Evolutionary conservation across 2,797 vertebrate species (phyloP), one percentile per base, ranked within the genome.

Genomic region (Amniataba percoides): DNA sequence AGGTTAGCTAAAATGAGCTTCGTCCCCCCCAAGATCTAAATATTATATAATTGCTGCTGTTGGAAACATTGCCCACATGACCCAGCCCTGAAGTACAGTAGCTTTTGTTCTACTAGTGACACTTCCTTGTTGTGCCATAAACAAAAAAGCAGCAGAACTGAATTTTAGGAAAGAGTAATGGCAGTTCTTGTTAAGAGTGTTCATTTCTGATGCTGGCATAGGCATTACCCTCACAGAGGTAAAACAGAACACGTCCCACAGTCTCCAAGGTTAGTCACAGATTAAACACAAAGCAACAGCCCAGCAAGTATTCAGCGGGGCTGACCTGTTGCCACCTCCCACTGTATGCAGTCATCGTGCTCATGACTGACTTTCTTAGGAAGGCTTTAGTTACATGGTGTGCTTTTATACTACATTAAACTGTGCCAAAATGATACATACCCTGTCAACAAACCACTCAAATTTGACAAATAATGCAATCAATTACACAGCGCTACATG

Each of bases 181-280:
- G 6, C 46, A 68, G 23, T 46, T 13, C 23, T 49, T 51, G 25
- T 18, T 39, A 19, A 45, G 25, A 58, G 27, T 60, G 45, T 55
- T 21, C 19, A 61, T 39, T 71, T 66, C 15, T 48, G 42, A 8
- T 69, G 19, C 1, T 27, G 36, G 69, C 7, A 72, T 15, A 57
- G n/a, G 27, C n/a, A 71, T 80, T 57, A 76, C 1, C 31, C 36
- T 68, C 11, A 74, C 40, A 73, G 19, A 62, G 48, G 36, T 31
- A 58, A 82, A 45, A 56, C 39, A 53, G 48, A 80, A 77, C 51
- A 58, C 31, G 34, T 55, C 55, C 31, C 39, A 51, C 7, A 57
- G 11, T 64, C 46, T 59, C 19, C 61, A 74, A 75, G 53, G 69
- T 69, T 69, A 42, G 51, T 55, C 40, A 53, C 11, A 46, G 58